These are phyloP conservation scores for Myotis lucifugus DNA, from an alignment of 2,113 vertebrate species.

Conservation along the genomic window DNA sequence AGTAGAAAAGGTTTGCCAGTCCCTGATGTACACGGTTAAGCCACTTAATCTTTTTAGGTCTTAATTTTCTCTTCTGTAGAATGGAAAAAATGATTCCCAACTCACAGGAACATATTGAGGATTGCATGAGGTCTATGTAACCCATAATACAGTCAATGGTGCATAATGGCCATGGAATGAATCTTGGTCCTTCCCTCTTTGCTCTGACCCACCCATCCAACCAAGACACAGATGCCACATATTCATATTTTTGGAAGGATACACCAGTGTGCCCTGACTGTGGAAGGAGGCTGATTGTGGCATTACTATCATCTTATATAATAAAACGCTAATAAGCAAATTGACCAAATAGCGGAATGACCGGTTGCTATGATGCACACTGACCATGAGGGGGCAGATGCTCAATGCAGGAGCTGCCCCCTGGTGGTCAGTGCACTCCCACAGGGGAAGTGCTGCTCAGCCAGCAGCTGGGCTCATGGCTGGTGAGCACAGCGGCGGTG, in stretches of 20 bases:
- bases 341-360: too few relatives aligned
- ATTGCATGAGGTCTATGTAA: neutral
- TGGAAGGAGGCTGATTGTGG: neutral
- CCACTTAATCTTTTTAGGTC: neutral
- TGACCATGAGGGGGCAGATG: too few relatives aligned
- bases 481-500: too few relatives aligned
- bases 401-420: too few relatives aligned
- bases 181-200: neutral
- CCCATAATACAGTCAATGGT: neutral
- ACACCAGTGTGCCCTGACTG: rapidly evolving
- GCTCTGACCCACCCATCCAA: neutral
- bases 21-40: neutral
- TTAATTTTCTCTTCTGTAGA: neutral
- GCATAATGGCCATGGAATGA: neutral
- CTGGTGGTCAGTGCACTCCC: too few relatives aligned
- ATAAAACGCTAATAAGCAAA: too few relatives aligned
- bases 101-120: neutral
- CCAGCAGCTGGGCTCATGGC: too few relatives aligned
- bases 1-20: neutral
- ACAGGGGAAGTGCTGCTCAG: too few relatives aligned
- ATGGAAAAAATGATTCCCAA: neutral
- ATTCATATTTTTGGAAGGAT: too few relatives aligned
- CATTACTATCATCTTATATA: neutral
- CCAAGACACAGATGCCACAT: neutral
- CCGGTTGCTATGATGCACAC: too few relatives aligned